phyloP scores from a whole-genome alignment of 2,797 vertebrate genomes.

The Acomys russatus region DNA sequence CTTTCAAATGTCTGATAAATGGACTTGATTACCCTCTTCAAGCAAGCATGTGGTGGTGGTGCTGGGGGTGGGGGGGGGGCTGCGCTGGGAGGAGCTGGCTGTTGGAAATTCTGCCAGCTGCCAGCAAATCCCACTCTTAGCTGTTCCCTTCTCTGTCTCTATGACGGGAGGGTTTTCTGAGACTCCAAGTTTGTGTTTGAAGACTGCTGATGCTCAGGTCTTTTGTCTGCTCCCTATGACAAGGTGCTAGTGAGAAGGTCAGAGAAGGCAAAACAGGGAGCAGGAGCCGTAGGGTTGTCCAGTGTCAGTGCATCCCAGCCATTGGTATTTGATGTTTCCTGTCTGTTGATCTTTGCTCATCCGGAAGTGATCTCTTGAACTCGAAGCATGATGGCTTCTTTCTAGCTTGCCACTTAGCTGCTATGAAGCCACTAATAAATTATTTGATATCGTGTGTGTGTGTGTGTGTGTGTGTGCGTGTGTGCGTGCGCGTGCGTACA shows the following conservation, averaged over 20 bases:
- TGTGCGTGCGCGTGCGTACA: not conserved
- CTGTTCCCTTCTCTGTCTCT: not conserved
- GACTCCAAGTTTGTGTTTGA: not conserved
- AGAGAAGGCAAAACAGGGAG: not conserved
- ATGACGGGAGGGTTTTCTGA: slow-evolving; percentile 27
- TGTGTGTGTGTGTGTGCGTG: no score
- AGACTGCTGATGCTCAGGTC: not conserved
- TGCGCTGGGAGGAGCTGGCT: not conserved
- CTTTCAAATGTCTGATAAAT: slow-evolving; percentile 78
- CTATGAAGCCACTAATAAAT: not conserved
- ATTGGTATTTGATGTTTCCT: not conserved
- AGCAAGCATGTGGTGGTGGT: not conserved
- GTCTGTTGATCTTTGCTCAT: not conserved
- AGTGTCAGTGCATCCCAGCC: not conserved
- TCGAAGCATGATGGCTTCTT: not conserved
- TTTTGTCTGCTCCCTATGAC: not conserved
- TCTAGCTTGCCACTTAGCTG: slow-evolving; percentile 16
- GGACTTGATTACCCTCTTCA: slow-evolving; percentile 75
- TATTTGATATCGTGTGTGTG: not conserved
- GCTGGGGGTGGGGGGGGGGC: not conserved
- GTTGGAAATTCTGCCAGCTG: not conserved
- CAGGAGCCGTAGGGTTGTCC: not conserved
- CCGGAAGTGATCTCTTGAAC: not conserved
- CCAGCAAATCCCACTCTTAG: slow-evolving; percentile 34
- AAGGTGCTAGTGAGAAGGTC: not conserved